A percentile compares a stretch with the other conserved stretches of the same genome.
phyloP scores from a whole-genome alignment of 30 jellyfish, hydroid and myxozoan species.

The Cassiopea andromeda region DNA sequence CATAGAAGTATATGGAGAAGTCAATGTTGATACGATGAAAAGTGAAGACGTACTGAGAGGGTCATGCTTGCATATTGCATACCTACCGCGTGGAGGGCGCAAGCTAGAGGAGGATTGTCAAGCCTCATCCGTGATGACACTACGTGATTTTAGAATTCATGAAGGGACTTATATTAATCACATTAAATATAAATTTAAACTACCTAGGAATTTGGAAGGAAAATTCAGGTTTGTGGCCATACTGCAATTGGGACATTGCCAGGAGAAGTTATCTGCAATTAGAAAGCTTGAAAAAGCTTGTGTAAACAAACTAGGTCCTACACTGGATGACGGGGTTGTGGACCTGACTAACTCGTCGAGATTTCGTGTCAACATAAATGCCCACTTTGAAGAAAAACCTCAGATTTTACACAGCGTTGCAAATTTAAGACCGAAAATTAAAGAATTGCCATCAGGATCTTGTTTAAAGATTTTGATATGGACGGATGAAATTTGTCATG shows the following conservation, averaged over 20 bases:
- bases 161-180: neutral
- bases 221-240: neutral
- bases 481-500: conserved; percentile 29
- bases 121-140: conserved; percentile 6
- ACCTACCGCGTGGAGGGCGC: neutral
- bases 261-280: neutral
- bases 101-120: neutral
- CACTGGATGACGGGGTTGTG: too few species aligned
- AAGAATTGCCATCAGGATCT: conserved; percentile 15
- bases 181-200: neutral
- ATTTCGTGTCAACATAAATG: neutral
- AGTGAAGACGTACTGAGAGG: conserved; percentile 12
- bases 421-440: conserved; percentile 29
- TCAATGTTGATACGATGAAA: neutral
- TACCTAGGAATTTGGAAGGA: neutral
- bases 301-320: too few species aligned
- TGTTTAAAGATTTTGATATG: conserved; percentile 31
- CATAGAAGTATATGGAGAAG: neutral
- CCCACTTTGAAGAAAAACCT: conserved; percentile 19
- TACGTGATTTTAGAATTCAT: conserved; percentile 1
- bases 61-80: conserved; percentile 41
- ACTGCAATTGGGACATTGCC: conserved; percentile 34
- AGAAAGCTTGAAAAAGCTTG: neutral
- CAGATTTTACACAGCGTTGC: conserved; percentile 14
- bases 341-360: neutral